Evolutionary conservation across 2,888 invertebrate genomes (phyloP), one percentile per base, ranked within the genome.

Genomic region (Lapara coniferarum): DNA sequence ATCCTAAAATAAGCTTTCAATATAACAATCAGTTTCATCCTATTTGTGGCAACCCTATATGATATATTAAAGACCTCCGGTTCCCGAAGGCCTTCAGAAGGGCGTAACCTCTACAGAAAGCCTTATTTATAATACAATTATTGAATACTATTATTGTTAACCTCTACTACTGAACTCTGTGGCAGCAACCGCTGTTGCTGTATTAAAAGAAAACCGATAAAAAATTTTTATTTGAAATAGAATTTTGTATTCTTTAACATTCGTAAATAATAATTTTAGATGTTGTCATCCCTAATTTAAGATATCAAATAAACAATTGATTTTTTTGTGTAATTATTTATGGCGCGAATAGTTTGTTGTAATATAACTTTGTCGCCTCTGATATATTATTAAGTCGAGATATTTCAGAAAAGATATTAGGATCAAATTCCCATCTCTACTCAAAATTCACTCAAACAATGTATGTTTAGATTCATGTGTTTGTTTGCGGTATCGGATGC

Each of bases 401-500:
- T 37, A 37, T 37, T 37, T 8, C 37, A 37, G 5, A 8, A 37
- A 37, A 8, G 5, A 37, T 3, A 8, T 37, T 3, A 37, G 37
- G 37, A 37, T 37, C 37, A 37, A 37, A 37, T 37, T 37, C 37
- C 37, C 37, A 52, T 14, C 14, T 51, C 51, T 51, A 51, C 51
- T 51, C 51, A 10, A 51, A 13, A 51, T 53, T 53, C 16, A 53
- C 53, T 53, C 16, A 52, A 52, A 52, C 37, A 66, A 46, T 44
- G 16, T 59, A 12, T 66, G 66, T 69, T 69, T 71, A 79, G 71
- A 74, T 79, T 77, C 76, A 78, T 37, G 78, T 78, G 74, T 84
- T 85, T 77, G 73, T 76, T 71, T 73, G 73, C 78, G 79, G 77
- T 71, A 69, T 72, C 71, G 75, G 75, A 85, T 87, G 86, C 85